Evolutionary conservation across 2,797 vertebrate species (phyloP).

Genomic region (Notoglanidium macrostoma): DNA sequence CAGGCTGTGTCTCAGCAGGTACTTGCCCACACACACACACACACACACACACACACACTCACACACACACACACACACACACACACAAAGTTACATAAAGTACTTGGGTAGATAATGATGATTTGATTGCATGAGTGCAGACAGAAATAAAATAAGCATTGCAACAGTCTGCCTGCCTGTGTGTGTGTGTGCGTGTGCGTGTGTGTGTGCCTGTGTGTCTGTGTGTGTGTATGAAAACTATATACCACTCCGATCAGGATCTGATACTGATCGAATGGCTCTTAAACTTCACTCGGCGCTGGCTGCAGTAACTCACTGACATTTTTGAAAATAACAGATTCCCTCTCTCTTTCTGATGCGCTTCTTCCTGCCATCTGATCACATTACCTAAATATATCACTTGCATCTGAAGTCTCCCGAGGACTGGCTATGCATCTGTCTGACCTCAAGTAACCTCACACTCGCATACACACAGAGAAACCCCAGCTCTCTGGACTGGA

Average conservation of each 20-base stretch:
- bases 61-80: constrained; percentile 19
- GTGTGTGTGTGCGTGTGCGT: not conserved
- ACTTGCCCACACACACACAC: constrained; percentile 46
- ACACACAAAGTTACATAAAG: constrained; percentile 20
- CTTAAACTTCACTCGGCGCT: not conserved
- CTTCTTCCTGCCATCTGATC: constrained; percentile 39
- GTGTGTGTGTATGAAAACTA: not conserved
- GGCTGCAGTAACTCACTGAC: constrained; percentile 12
- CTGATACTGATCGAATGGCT: constrained; percentile 1
- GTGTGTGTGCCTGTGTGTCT: not conserved
- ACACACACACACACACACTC: constrained; percentile 15
- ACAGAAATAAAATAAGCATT: not conserved
- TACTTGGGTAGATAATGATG: not conserved
- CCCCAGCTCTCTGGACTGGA: constrained; percentile 26
- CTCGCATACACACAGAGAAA: constrained; percentile 32
- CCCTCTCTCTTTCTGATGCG: not conserved
- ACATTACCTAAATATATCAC: constrained; percentile 46
- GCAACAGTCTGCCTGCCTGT: not conserved
- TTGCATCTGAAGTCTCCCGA: constrained; percentile 29
- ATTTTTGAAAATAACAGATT: constrained; percentile 21
- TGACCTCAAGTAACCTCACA: constrained; percentile 22
- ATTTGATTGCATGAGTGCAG: not conserved
- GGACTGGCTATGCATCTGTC: constrained; percentile 33
- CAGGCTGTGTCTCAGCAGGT: constrained; percentile 83
- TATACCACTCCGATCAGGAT: not conserved